Conservation (phyloP, 2,113 vertebrate genomes). For the Rhagologus leucostigma region DNA sequence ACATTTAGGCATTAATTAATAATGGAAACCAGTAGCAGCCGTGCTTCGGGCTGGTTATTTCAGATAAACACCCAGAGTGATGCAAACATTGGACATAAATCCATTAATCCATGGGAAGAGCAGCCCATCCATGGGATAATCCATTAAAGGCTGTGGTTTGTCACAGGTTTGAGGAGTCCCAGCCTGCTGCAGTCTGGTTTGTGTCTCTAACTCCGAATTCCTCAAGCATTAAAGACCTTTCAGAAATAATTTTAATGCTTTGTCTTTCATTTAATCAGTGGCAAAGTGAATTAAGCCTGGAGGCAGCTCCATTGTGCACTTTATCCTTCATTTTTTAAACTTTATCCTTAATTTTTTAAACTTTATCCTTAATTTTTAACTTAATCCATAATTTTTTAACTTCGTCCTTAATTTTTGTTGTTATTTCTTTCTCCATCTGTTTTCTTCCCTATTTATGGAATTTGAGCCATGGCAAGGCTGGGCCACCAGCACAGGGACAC, state of each 20-base stretch:
- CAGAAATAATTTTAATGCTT: background rate
- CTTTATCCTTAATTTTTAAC: background rate
- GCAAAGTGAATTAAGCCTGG: background rate
- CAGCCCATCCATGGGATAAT: background rate
- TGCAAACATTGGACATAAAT: background rate
- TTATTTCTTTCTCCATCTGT: background rate
- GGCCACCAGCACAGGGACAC: background rate
- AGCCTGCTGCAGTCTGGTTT: background rate
- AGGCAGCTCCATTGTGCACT: background rate
- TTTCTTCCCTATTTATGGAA: background rate
- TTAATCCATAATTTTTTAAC: background rate
- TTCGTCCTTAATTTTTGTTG: background rate
- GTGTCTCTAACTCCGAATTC: background rate
- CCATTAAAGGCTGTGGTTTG: background rate
- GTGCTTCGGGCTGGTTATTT: background rate
- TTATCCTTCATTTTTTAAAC: background rate
- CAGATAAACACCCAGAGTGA: background rate
- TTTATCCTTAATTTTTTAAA: background rate
- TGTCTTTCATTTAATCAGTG: background rate
- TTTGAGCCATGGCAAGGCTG: background rate
- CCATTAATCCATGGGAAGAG: background rate
- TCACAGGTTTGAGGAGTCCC: background rate
- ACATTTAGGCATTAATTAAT: background rate
- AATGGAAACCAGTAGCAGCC: background rate
- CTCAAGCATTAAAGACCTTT: background rate